Percentiles rank a stretch among this genome's conserved stretches.
Conservation (phyloP, 2,888 invertebrate genomes). For the Meiosimyza platycephala region DNA sequence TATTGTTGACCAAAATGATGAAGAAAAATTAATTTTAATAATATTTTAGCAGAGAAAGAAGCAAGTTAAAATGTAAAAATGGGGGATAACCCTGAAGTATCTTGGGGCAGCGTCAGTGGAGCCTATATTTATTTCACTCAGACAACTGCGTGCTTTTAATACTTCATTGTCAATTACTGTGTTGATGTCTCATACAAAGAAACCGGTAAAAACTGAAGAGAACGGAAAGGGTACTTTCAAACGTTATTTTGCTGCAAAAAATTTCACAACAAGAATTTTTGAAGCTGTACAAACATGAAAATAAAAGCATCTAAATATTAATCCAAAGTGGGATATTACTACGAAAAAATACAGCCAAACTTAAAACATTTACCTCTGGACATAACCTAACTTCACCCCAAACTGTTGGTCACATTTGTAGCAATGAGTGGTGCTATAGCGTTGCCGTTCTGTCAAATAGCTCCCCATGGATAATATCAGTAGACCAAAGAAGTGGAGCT, state of each 20-base stretch:
- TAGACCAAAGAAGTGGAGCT: neutral
- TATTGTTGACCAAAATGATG: neutral
- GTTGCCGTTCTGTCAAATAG: constrained; percentile 1
- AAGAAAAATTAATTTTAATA: too few relatives aligned
- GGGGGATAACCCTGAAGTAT: too few relatives aligned
- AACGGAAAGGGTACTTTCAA: neutral
- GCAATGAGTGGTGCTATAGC: neutral
- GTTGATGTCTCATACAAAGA: neutral
- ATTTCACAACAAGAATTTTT: neutral
- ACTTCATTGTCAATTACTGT: too few relatives aligned
- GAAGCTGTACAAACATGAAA: neutral
- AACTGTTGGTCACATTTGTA: constrained; percentile 26
- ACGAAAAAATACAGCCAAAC: neutral
- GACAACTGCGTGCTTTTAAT: neutral
- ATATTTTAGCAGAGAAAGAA: too few relatives aligned
- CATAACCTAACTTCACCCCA: constrained; percentile 43
- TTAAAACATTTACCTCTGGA: constrained; percentile 7
- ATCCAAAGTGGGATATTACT: too few relatives aligned
- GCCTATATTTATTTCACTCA: neutral
- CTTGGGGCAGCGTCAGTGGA: too few relatives aligned
- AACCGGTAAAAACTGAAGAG: neutral
- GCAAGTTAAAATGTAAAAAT: too few relatives aligned
- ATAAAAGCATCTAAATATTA: constrained; percentile 9
- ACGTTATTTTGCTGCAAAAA: neutral
- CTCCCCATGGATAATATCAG: too few relatives aligned